These are phyloP conservation scores for Clistopyga incitator DNA, from an alignment of 2,888 invertebrate genomes.

Conservation along the genomic window DNA sequence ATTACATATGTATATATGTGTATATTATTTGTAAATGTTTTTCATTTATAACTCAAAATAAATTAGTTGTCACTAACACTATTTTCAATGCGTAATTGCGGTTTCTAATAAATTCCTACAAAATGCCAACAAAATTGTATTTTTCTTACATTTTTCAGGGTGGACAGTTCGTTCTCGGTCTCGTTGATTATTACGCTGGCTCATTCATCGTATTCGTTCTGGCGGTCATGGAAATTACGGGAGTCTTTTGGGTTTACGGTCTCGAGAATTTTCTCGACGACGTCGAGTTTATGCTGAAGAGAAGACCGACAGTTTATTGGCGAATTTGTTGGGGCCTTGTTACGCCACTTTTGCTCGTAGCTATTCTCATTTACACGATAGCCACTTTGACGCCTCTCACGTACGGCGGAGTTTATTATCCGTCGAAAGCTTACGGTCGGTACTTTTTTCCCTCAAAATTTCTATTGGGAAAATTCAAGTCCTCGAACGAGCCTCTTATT, in stretches of 20 bases:
- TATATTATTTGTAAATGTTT: too few species aligned
- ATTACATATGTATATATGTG: too few species aligned
- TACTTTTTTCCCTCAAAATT: slow-evolving; percentile 46
- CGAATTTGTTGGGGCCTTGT: slow-evolving; percentile 91
- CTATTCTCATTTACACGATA: slow-evolving; percentile 90
- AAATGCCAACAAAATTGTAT: background rate
- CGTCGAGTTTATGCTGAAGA: slow-evolving; percentile 92
- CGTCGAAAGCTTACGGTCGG: slow-evolving; percentile 87
- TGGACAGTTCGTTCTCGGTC: slow-evolving; percentile 84
- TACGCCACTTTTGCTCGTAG: slow-evolving; percentile 89
- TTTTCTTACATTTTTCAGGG: slow-evolving; percentile 78
- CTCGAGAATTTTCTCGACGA: slow-evolving; percentile 89
- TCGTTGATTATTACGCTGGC: slow-evolving; percentile 85
- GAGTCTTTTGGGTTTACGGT: slow-evolving; percentile 84
- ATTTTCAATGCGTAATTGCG: background rate
- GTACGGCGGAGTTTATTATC: slow-evolving; percentile 87
- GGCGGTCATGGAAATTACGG: slow-evolving; percentile 84
- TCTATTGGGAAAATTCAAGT: background rate
- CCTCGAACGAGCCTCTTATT: background rate
- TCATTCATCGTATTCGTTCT: slow-evolving; percentile 85
- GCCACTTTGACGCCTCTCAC: slow-evolving; percentile 86
- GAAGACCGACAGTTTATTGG: slow-evolving; percentile 91
- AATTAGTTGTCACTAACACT: too few species aligned
- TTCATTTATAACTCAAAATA: too few species aligned
- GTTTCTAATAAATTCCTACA: background rate